phyloP scores from a whole-genome alignment of 2,888 invertebrate species.

The Lymantria dispar region DNA sequence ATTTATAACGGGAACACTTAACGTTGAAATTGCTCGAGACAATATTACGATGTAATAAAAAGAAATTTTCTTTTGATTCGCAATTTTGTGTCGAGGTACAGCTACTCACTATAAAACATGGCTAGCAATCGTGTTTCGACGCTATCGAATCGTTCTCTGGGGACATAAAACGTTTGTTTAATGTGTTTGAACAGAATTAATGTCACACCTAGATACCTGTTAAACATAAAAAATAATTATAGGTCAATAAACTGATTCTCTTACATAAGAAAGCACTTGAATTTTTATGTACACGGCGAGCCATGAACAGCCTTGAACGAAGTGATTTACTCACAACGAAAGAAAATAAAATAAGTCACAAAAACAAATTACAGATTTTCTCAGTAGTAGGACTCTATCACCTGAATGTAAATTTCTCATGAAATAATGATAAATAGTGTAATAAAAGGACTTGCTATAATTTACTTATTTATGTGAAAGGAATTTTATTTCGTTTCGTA shows the following conservation, averaged over 20 bases:
- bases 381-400: constrained; percentile 5
- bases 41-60: constrained; percentile 60
- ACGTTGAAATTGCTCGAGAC: constrained; percentile 51
- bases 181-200: constrained; percentile 59
- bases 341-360: constrained; percentile 10
- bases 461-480: too few species aligned
- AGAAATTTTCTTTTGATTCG: constrained; percentile 63
- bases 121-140: constrained; percentile 46
- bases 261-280: constrained; percentile 44
- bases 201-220: constrained; percentile 51
- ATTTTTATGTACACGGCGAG: constrained; percentile 17
- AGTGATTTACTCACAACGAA: constrained; percentile 14
- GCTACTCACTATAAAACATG: constrained; percentile 59
- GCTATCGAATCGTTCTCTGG: constrained; percentile 47
- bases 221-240: constrained; percentile 51
- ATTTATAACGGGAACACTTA: constrained; percentile 51
- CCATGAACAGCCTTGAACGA: constrained; percentile 5
- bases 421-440: constrained; percentile 1
- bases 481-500: too few species aligned
- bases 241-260: constrained; percentile 45
- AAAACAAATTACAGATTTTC: constrained; percentile 8
- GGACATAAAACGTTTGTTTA: constrained; percentile 56
- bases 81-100: constrained; percentile 56
- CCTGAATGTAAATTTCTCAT: constrained; percentile 1
- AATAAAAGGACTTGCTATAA: not conserved